phyloP scores from a whole-genome alignment of 1,140 invertebrate genomes.

The Drosophila nigromelanica region DNA sequence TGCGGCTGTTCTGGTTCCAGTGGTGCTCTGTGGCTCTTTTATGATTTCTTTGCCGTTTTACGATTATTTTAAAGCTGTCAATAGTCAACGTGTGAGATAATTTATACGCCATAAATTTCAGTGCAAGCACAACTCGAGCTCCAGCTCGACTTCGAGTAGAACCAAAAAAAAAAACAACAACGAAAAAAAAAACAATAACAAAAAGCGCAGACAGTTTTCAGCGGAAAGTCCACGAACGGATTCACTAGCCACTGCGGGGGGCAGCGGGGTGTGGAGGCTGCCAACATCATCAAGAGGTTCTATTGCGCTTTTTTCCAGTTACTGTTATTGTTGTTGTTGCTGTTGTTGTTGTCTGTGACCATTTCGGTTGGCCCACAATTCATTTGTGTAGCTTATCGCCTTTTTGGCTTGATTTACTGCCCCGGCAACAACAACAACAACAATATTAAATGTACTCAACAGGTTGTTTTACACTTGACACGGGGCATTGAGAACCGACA shows the following conservation, averaged over 20 bases:
- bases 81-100: slow-evolving; percentile 83
- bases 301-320: slow-evolving; percentile 35
- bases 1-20: slow-evolving; percentile 57
- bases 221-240: slow-evolving; percentile 39
- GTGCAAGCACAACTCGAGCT: slow-evolving; percentile 59
- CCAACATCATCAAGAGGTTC: slow-evolving; percentile 45
- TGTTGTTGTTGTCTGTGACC: slow-evolving; percentile 47
- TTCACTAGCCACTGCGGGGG: not conserved
- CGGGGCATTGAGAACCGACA: slow-evolving; percentile 5
- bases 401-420: slow-evolving; percentile 79
- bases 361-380: slow-evolving; percentile 62
- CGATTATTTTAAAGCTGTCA: slow-evolving; percentile 83
- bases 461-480: slow-evolving; percentile 47
- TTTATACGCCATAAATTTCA: slow-evolving; percentile 82
- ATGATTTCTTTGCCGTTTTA: slow-evolving; percentile 80
- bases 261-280: slow-evolving; percentile 1
- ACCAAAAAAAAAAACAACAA: slow-evolving; percentile 1
- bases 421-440: slow-evolving; percentile 44
- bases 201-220: slow-evolving; percentile 40
- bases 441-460: slow-evolving; percentile 51
- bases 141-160: slow-evolving; percentile 15
- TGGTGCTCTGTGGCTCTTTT: slow-evolving; percentile 54
- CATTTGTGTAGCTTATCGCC: slow-evolving; percentile 78
- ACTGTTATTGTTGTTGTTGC: slow-evolving; percentile 12
- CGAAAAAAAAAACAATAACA: slow-evolving; percentile 20